Conservation (phyloP, 2,113 vertebrate genomes). For the Orycteropus afer region DNA sequence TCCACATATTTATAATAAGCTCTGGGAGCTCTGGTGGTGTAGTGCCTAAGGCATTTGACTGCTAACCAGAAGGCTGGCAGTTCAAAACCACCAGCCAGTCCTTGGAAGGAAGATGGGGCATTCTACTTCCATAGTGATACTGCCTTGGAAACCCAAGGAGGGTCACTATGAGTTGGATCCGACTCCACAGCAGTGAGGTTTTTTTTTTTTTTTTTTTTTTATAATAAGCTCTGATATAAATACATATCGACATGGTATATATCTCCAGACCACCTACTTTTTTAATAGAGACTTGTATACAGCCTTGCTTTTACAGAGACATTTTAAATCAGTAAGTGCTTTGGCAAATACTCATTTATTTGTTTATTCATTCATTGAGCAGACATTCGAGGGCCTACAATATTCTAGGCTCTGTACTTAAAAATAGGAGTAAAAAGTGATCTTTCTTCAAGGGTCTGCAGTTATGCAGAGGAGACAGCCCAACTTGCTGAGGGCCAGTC, state of each 20-base stretch:
- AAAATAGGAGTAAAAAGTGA: neutral
- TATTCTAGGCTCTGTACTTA: neutral
- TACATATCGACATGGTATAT: neutral
- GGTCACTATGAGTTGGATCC: too few relatives aligned
- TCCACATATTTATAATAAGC: constrained; percentile 1
- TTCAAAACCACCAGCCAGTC: too few relatives aligned
- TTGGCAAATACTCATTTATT: neutral
- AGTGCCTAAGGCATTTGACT: too few relatives aligned
- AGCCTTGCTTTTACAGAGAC: neutral
- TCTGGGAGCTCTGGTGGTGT: too few relatives aligned
- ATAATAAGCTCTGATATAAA: neutral
- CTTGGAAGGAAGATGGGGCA: too few relatives aligned
- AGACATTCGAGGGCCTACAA: neutral
- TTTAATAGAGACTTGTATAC: neutral
- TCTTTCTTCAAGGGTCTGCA: neutral
- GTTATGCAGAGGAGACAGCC: neutral
- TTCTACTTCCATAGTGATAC: too few relatives aligned
- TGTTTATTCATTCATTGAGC: neutral
- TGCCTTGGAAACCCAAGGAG: too few relatives aligned
- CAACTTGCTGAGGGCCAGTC: neutral
- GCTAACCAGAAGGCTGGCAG: too few relatives aligned
- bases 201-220: too few relatives aligned
- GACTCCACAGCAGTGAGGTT: too few relatives aligned
- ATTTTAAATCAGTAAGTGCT: neutral
- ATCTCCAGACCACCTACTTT: neutral